These are phyloP conservation scores for Bubo scandiacus DNA, from an alignment of 2,113 vertebrate species.

Conservation along the genomic window DNA sequence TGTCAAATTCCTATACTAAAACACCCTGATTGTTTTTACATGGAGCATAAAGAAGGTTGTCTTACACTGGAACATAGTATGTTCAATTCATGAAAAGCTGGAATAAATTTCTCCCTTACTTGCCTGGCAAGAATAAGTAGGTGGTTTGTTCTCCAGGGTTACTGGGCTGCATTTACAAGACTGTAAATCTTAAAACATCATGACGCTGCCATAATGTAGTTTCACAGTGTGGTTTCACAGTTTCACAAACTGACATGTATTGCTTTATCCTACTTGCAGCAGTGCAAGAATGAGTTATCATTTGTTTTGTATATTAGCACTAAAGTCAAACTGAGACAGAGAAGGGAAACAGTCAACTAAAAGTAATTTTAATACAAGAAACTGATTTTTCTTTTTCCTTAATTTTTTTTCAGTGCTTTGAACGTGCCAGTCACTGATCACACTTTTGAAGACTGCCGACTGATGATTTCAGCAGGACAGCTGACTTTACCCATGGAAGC, in stretches of 20 bases:
- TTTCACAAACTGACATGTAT: not conserved
- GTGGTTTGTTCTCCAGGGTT: not conserved
- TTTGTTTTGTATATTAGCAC: not conserved
- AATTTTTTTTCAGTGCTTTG: conserved; percentile 77
- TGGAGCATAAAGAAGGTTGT: not conserved
- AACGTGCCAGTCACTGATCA: conserved; percentile 91
- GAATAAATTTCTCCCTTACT: not conserved
- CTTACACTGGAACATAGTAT: not conserved
- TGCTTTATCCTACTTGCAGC: not conserved
- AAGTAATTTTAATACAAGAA: not conserved
- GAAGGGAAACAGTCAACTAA: not conserved
- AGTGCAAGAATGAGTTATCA: not conserved
- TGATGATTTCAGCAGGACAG: conserved; percentile 97
- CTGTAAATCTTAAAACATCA: not conserved
- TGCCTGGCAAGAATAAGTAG: not conserved
- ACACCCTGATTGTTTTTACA: not conserved
- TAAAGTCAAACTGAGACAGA: not conserved
- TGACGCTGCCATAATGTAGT: not conserved
- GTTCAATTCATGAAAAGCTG: not conserved
- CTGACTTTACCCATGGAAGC: conserved; percentile 96
- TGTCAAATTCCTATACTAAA: not conserved
- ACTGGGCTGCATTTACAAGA: not conserved
- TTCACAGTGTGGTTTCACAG: not conserved
- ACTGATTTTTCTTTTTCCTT: not conserved
- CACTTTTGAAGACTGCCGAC: conserved; percentile 94